These are phyloP conservation scores for Silurus lanzhouensis DNA, from an alignment of 2,797 vertebrate genomes.

Conservation along the genomic window DNA sequence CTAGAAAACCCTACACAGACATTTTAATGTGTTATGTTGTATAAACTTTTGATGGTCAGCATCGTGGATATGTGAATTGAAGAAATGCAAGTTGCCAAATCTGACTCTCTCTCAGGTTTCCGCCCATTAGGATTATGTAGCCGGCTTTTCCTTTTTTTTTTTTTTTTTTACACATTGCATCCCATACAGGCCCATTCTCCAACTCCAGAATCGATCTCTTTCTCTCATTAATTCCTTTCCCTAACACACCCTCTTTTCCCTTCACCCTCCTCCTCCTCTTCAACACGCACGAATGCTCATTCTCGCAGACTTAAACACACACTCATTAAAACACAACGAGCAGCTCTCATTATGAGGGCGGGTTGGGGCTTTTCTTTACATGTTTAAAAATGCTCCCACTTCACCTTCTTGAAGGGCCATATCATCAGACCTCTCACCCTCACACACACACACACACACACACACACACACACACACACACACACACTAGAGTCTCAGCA, in stretches of 20 bases:
- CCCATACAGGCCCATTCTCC: background rate
- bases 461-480: conserved; percentile 54
- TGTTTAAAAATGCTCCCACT: conserved; percentile 76
- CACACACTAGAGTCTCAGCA: conserved; percentile 22
- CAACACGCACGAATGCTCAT: conserved; percentile 28
- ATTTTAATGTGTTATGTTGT: background rate
- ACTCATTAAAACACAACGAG: conserved; percentile 49
- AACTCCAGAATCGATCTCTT: background rate
- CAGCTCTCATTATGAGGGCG: conserved; percentile 50
- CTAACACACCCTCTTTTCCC: conserved; percentile 16
- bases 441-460: conserved; percentile 9
- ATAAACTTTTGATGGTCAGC: background rate
- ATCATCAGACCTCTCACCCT: conserved; percentile 60
- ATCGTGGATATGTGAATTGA: background rate
- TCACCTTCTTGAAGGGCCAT: conserved; percentile 69
- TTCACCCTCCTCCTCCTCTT: conserved; percentile 21
- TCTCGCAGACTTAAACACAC: conserved; percentile 48
- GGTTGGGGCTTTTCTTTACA: conserved; percentile 64
- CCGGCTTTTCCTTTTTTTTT: background rate
- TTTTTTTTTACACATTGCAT: background rate
- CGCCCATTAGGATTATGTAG: background rate
- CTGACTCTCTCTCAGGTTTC: background rate
- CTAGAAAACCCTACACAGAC: background rate
- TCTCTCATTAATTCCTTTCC: conserved; percentile 31
- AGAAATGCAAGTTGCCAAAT: background rate